Percentiles rank a stretch among this genome's conserved stretches.
Conservation (phyloP, 2,888 invertebrate genomes). For the Neoitamus cyanurus region DNA sequence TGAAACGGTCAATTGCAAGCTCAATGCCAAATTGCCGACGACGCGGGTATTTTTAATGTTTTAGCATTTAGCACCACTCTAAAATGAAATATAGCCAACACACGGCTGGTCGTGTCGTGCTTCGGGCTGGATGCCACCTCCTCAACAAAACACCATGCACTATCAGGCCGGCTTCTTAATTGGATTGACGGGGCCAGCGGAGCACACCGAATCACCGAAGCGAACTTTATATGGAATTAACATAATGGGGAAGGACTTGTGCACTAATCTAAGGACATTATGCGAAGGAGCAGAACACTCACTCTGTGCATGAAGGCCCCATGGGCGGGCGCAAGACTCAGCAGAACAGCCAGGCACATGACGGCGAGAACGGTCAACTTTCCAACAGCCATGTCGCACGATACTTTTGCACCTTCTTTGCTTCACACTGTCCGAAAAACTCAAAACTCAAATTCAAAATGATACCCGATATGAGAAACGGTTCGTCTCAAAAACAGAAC, state of each 20-base stretch:
- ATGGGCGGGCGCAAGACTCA: neutral
- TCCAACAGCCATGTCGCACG: constrained; percentile 11
- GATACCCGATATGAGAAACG: neutral
- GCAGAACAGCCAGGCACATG: neutral
- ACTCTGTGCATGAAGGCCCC: constrained; percentile 11
- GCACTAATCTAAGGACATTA: neutral
- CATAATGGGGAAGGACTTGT: neutral
- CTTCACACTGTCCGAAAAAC: neutral
- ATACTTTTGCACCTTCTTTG: neutral
- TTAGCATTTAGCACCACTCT: neutral
- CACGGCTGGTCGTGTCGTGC: neutral
- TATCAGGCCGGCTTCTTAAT: neutral
- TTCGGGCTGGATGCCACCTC: neutral
- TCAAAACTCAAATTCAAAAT: neutral
- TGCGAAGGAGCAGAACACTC: neutral
- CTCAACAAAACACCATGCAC: neutral
- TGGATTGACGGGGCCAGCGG: neutral
- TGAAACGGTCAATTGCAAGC: constrained; percentile 37
- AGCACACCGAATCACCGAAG: neutral
- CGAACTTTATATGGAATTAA: neutral
- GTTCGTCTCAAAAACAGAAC: neutral
- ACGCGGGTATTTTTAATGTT: constrained; percentile 17
- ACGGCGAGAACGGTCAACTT: constrained; percentile 6
- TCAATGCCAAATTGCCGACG: constrained; percentile 31
- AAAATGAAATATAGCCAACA: neutral